These are phyloP conservation scores for Selene dorsalis DNA, from an alignment of 2,797 vertebrate species.

Conservation along the genomic window DNA sequence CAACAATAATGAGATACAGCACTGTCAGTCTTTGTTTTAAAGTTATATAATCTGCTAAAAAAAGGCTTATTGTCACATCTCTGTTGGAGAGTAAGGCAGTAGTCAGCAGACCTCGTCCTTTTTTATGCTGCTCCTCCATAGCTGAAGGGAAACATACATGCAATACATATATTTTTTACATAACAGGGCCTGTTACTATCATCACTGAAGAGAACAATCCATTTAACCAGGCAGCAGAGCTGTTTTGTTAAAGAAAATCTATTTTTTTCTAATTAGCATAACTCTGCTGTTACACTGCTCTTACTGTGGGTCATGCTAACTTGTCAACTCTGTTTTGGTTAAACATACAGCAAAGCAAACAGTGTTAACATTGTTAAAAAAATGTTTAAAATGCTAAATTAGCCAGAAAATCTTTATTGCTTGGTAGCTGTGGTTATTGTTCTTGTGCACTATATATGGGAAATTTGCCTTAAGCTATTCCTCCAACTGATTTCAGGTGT, in stretches of 20 bases:
- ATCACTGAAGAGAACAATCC: too few species aligned
- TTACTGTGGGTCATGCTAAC: too few species aligned
- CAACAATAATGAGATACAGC: conserved; percentile 22
- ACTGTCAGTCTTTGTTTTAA: conserved; percentile 23
- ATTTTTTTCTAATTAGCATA: too few species aligned
- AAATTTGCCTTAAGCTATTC: neutral
- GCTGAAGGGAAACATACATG: neutral
- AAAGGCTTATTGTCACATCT: neutral
- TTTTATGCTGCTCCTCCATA: neutral
- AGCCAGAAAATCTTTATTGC: neutral
- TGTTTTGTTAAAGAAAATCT: too few species aligned
- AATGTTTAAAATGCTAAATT: too few species aligned
- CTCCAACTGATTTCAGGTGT: neutral
- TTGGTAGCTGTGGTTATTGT: neutral
- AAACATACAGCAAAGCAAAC: neutral
- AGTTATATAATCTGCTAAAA: conserved; percentile 25
- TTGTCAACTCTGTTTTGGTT: too few species aligned
- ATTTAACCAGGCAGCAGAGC: too few species aligned
- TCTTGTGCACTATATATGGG: too few species aligned
- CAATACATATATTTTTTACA: neutral
- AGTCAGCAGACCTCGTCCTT: neutral
- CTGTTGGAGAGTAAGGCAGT: neutral
- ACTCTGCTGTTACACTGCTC: too few species aligned
- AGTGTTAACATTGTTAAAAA: too few species aligned
- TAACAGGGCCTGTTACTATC: too few species aligned